phyloP scores from a whole-genome alignment of 2,113 vertebrate species.

The Nycticebus coucang region DNA sequence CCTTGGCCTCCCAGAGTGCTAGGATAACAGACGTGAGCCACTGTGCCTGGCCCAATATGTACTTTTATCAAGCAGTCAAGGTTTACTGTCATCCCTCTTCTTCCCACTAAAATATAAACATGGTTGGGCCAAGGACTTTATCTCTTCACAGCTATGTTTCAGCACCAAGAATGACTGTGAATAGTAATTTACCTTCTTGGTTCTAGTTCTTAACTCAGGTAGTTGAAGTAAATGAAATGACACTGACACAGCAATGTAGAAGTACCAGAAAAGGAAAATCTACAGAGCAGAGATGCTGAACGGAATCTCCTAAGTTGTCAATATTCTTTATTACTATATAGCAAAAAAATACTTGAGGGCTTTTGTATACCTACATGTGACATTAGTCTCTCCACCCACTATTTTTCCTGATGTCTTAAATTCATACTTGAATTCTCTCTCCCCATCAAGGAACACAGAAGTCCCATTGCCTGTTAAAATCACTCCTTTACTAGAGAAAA shows the following conservation, averaged over 20 bases:
- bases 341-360: background rate
- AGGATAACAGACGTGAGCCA: no score
- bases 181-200: background rate
- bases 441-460: background rate
- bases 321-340: background rate
- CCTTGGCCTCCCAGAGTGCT: no score
- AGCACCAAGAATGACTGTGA: background rate
- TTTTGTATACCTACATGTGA: background rate
- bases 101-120: background rate
- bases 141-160: background rate
- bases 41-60: no score
- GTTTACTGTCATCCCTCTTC: background rate
- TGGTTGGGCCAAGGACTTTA: background rate
- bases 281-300: background rate
- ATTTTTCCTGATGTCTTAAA: background rate
- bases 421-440: background rate
- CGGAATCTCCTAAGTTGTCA: background rate
- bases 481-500: background rate
- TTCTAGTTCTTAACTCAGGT: constrained; percentile 25
- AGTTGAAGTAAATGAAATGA: background rate
- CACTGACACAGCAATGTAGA: background rate
- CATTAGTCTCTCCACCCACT: background rate
- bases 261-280: background rate
- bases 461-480: background rate
- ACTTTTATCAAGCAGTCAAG: background rate